Base-by-base conservation (phyloP, 2,888 invertebrate species). In the Aradus depressus region DNA sequence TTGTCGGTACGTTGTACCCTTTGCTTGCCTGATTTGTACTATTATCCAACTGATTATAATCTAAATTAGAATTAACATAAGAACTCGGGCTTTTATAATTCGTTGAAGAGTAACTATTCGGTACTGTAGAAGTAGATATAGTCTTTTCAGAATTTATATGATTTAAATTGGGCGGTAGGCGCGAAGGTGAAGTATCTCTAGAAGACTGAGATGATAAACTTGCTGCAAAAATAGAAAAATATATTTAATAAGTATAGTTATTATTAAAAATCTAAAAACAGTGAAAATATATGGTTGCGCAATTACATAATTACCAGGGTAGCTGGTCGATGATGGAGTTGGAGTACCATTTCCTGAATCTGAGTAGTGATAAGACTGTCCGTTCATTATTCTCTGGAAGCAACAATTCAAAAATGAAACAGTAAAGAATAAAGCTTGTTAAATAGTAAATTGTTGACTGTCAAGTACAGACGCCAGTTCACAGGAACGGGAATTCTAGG, bases 191-290 rank as follows among this genome's bases (percentile, higher is more conserved):
- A 26, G 72, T 70, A 52, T 72, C 71, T 50, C 73, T 64, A 2
- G 74, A 74, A 16, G 68, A 68, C 43, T 68, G 68, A 8, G 68
- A 67, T 4, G 68, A 69, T 22, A 68, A 63, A 23, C 67, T 68
- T 51, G 67, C 69, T 69, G 51, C 2, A 61, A 61, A 43, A 47
- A 45, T 35, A 44, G 21, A 38, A 45, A 28, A 53, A 19, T 12
- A 34, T 18, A 21, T 25, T 37, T 22, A 47, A 44, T 35, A 31
- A 44, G 32, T 22, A 44, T 2, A 42, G 19, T 8, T 16, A 3
- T 18, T 10, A 34, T 51, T 53, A 23, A 42, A 25, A 12, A 23
- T 14, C 12, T 8, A 12, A 6, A 21, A 1, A 14, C 16, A 10
- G n/a, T 10, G 1, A 25, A 34, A 22, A 19, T 14, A 39, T n/a